phyloP scores from a whole-genome alignment of 2,888 invertebrate genomes.

The Drosophila stalkeri region DNA sequence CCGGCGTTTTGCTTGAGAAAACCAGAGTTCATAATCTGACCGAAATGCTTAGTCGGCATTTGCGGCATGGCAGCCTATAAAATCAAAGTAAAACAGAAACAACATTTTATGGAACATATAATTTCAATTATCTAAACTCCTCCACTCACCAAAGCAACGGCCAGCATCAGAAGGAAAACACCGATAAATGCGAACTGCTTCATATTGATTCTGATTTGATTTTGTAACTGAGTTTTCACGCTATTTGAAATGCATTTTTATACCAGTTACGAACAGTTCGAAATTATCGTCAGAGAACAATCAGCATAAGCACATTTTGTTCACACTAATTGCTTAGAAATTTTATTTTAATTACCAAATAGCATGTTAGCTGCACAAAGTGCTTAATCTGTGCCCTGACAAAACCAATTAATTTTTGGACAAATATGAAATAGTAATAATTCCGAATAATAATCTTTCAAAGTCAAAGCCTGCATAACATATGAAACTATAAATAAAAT shows the following conservation, averaged over 20 bases:
- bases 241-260: slow-evolving; percentile 38
- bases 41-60: slow-evolving; percentile 19
- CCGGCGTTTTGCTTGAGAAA: slow-evolving; percentile 33
- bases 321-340: not conserved
- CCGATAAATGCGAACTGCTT: slow-evolving; percentile 65
- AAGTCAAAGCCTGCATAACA: slow-evolving; percentile 1
- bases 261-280: slow-evolving; percentile 28
- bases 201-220: slow-evolving; percentile 40
- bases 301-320: slow-evolving; percentile 7
- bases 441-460: not conserved
- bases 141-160: slow-evolving; percentile 61
- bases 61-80: slow-evolving; percentile 13
- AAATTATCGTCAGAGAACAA: slow-evolving; percentile 2
- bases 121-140: not conserved
- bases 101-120: not conserved
- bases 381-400: slow-evolving; percentile 2
- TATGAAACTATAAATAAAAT: not conserved
- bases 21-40: slow-evolving; percentile 33
- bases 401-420: slow-evolving; percentile 19
- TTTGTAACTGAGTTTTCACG: slow-evolving; percentile 41
- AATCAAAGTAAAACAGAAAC: not conserved
- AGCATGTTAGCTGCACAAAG: slow-evolving; percentile 32
- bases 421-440: not conserved
- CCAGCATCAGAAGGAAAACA: slow-evolving; percentile 55
- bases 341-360: slow-evolving; percentile 35